phyloP scores from a whole-genome alignment of 2,888 invertebrate genomes.

The Limnephilus auricula region DNA sequence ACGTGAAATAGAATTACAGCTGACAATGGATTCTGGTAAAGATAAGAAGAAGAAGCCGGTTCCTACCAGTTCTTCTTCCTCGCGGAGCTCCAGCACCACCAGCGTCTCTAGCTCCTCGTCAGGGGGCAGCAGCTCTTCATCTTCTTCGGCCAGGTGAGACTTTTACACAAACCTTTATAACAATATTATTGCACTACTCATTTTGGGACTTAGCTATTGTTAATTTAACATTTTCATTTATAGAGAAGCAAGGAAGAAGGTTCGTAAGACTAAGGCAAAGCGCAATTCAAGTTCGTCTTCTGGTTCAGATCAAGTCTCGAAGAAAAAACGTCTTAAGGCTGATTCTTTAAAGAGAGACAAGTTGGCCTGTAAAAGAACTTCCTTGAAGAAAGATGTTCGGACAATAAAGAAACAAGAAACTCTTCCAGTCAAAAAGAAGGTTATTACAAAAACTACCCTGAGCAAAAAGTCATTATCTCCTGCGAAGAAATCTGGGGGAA shows the following conservation, averaged over 20 bases:
- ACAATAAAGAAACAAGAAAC: slow-evolving; percentile 73
- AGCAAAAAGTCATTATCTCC: slow-evolving; percentile 76
- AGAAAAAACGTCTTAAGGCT: slow-evolving; percentile 77
- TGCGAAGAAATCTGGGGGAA: slow-evolving; percentile 76
- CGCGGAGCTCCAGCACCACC: slow-evolving; percentile 81
- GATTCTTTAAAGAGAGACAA: slow-evolving; percentile 74
- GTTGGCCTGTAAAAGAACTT: slow-evolving; percentile 71
- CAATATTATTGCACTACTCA: not conserved
- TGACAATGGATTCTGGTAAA: slow-evolving; percentile 86
- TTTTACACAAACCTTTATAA: not conserved
- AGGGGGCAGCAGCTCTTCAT: slow-evolving; percentile 80
- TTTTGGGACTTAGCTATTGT: not conserved
- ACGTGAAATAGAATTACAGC: slow-evolving; percentile 86
- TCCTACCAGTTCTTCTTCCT: slow-evolving; percentile 83
- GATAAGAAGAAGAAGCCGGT: slow-evolving; percentile 83
- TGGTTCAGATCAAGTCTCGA: slow-evolving; percentile 78
- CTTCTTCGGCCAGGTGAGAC: slow-evolving; percentile 74
- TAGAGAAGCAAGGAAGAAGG: slow-evolving; percentile 76
- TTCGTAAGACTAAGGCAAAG: slow-evolving; percentile 77
- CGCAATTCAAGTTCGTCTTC: slow-evolving; percentile 82
- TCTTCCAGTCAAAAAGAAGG: slow-evolving; percentile 67
- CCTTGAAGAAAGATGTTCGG: slow-evolving; percentile 72
- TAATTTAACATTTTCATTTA: slow-evolving; percentile 60
- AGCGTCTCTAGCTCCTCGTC: slow-evolving; percentile 83
- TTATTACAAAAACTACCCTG: slow-evolving; percentile 53